Conservation (phyloP, 2,888 invertebrate genomes). For the Amblyjoppa proteus region DNA sequence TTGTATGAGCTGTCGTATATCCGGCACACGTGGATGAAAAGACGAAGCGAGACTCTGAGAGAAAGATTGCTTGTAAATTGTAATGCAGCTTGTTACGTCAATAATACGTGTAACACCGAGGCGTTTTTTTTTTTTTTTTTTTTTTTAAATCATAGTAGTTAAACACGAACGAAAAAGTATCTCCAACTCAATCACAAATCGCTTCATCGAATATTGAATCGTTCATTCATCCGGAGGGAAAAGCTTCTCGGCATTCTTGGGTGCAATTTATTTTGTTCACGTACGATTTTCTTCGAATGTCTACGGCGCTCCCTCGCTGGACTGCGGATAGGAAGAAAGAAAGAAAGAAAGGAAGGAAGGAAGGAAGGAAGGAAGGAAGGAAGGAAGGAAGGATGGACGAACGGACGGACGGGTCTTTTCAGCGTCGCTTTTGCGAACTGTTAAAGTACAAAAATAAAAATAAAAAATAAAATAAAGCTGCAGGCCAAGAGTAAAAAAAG, state of each 20-base stretch:
- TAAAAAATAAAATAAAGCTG: slow-evolving; percentile 24
- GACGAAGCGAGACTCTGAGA: slow-evolving; percentile 26
- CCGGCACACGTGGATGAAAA: slow-evolving; percentile 52
- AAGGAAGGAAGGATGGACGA: neutral
- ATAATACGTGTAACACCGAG: slow-evolving; percentile 54
- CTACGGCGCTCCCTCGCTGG: neutral
- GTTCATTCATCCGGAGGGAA: neutral
- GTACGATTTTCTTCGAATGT: slow-evolving; percentile 11
- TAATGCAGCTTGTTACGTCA: slow-evolving; percentile 52
- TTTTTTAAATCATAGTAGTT: slow-evolving; percentile 33
- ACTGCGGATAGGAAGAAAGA: slow-evolving; percentile 8
- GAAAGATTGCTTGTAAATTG: slow-evolving; percentile 54
- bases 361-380: slow-evolving; percentile 16
- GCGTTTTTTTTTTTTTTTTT: slow-evolving; percentile 21
- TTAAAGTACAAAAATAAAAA: slow-evolving; percentile 11
- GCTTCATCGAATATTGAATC: slow-evolving; percentile 25
- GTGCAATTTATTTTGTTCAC: slow-evolving; percentile 4
- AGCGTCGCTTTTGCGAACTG: slow-evolving; percentile 34
- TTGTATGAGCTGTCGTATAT: slow-evolving; percentile 56
- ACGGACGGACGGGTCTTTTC: slow-evolving; percentile 27
- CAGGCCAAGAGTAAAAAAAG: slow-evolving; percentile 15
- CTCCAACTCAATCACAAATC: neutral
- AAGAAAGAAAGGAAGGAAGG: neutral
- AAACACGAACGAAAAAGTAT: neutral
- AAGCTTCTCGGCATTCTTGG: neutral